Evolutionary conservation across 2,888 invertebrate genomes (phyloP), one percentile per base, ranked within the genome.

Genomic region (Cephus nigrinus): DNA sequence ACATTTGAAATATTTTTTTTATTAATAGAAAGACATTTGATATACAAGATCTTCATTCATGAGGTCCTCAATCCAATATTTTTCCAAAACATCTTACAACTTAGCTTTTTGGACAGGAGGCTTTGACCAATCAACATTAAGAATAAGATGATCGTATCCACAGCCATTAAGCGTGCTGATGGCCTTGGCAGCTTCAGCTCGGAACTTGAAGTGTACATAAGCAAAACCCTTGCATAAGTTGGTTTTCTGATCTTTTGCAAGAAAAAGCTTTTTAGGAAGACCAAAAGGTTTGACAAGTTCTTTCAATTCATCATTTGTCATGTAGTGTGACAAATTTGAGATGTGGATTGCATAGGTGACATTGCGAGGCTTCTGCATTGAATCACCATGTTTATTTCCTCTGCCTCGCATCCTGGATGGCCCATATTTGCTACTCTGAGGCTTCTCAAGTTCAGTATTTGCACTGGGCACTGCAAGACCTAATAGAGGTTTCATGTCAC

Each of bases 101-200:
- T 87, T 83, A 87, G 80, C 87, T 90, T 76, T 91, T 79, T 86
- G 86, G 3, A 85, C 92, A 81, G 95, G 96, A 71, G 97, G 97
- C 90, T 98, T 99, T 0, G 99, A 98, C 99, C 99, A 99, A 93
- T 99, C 99, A n/a, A 99, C 99, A 92, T 95, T 98, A 76, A 99
- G 93, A 92, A 99, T 99, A 86, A 99, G 95, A 93, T 99, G 99
- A 92, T 99, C 99, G 91, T 98, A 99, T 81, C 99, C 98, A 90
- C 97, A 96, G 0, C 98, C 98, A 89, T 98, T 96, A 23, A 99
- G 94, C 76, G 94, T 94, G 80, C 95, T 93, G 88, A 99, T 98
- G 78, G 99, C 99, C 86, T 96, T 95, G 5, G 97, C 96, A 72
- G 99, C 99, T 92, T 98, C 98, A 86, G 96, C 95, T 86, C 96